phyloP scores from a whole-genome alignment of 2,797 vertebrate genomes.

The Acanthurus lineatus region DNA sequence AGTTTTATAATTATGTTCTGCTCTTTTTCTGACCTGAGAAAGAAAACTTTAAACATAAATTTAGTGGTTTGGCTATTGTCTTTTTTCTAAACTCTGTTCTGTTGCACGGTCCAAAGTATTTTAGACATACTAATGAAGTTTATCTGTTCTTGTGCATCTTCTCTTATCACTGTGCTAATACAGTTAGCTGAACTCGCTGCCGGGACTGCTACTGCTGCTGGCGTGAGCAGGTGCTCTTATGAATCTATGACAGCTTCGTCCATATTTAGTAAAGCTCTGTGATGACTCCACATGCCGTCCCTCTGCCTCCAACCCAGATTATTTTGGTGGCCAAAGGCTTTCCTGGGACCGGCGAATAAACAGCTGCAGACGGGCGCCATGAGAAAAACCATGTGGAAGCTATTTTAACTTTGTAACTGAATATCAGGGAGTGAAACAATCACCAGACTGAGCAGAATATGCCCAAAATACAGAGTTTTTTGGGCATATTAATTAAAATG shows the following conservation, averaged over 20 bases:
- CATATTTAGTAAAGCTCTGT: slow-evolving; percentile 80
- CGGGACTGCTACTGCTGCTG: slow-evolving; percentile 6
- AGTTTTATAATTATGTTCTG: rapidly evolving
- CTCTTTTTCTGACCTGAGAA: neutral
- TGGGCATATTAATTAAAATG: neutral
- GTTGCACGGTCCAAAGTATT: neutral
- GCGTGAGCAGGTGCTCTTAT: slow-evolving; percentile 41
- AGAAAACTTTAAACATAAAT: neutral
- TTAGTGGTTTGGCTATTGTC: neutral
- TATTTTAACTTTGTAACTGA: slow-evolving; percentile 84
- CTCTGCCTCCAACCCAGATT: slow-evolving; percentile 68
- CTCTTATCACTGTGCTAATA: neutral
- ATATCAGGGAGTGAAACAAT: slow-evolving; percentile 63
- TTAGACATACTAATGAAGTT: neutral
- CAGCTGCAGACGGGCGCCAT: slow-evolving; percentile 83
- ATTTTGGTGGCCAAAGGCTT: slow-evolving; percentile 76
- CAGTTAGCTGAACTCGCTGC: neutral
- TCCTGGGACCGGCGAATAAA: slow-evolving; percentile 63
- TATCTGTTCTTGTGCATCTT: neutral
- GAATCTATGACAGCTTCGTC: slow-evolving; percentile 50
- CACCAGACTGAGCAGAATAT: neutral
- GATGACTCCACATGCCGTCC: slow-evolving; percentile 45
- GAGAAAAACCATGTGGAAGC: slow-evolving; percentile 60
- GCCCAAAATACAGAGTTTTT: neutral
- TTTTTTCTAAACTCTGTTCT: neutral